A percentile compares a stretch with the other conserved stretches of the same genome.
These are phyloP conservation scores for Caenorhabditis sp. DNA, from an alignment of 2,888 invertebrate species.

Conservation along the genomic window DNA sequence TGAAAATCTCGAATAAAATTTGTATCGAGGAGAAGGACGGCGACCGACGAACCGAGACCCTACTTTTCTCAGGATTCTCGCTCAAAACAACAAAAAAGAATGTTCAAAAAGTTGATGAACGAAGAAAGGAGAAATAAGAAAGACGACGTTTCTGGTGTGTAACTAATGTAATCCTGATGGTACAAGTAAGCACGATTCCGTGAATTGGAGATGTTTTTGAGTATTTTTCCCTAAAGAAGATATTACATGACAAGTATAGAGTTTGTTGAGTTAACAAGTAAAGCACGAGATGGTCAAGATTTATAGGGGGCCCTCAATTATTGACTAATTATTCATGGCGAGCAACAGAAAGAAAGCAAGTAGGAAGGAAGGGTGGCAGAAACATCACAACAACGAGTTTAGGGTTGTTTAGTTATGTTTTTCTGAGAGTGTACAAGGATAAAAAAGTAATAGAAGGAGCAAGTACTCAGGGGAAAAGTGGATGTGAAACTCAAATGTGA, in stretches of 20 bases:
- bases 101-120: constrained; percentile 31
- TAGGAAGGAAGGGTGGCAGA: constrained; percentile 16
- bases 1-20: constrained; percentile 40
- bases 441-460: constrained; percentile 20
- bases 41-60: constrained; percentile 24
- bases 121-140: constrained; percentile 4
- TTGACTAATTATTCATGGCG: constrained; percentile 51
- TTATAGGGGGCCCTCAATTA: constrained; percentile 51
- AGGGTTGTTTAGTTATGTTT: constrained; percentile 14
- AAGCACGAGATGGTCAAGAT: constrained; percentile 43
- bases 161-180: constrained; percentile 37
- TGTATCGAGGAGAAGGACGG: constrained; percentile 28
- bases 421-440: neutral
- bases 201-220: neutral
- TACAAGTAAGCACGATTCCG: neutral
- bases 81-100: constrained; percentile 49
- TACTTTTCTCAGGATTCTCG: neutral
- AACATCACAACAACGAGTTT: constrained; percentile 38
- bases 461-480: neutral
- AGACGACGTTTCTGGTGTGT: constrained; percentile 26
- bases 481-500: constrained; percentile 32
- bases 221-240: neutral
- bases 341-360: constrained; percentile 6
- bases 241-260: neutral
- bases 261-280: constrained; percentile 13